A percentile compares a stretch with the other conserved stretches of the same genome.
Conservation (phyloP, 2,888 invertebrate species). For the Hoplodrina blanda region DNA sequence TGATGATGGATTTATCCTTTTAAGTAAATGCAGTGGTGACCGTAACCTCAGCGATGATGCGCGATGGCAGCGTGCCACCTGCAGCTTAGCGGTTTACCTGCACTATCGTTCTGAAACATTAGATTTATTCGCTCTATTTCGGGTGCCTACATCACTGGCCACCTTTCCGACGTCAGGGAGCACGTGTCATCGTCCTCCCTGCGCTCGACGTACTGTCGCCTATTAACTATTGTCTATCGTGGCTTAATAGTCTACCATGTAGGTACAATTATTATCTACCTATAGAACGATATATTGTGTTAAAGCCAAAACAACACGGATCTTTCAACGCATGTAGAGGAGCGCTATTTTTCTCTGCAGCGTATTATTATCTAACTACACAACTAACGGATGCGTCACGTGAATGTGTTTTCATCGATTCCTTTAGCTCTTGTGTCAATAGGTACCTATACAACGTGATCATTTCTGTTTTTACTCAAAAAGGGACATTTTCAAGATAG, state of each 20-base stretch:
- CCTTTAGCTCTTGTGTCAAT: slow-evolving; percentile 15
- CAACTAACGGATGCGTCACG: slow-evolving; percentile 46
- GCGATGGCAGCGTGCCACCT: slow-evolving; percentile 74
- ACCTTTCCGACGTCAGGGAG: slow-evolving; percentile 78
- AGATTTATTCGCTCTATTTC: slow-evolving; percentile 77
- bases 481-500: too few species aligned
- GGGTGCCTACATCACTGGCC: slow-evolving; percentile 80
- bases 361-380: slow-evolving; percentile 50
- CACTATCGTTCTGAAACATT: slow-evolving; percentile 68
- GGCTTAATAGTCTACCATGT: slow-evolving; percentile 42
- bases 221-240: slow-evolving; percentile 61
- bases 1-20: slow-evolving; percentile 28
- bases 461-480: too few species aligned
- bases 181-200: slow-evolving; percentile 83
- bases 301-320: slow-evolving; percentile 41
- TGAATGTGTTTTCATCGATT: slow-evolving; percentile 46
- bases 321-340: slow-evolving; percentile 47
- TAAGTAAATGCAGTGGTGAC: slow-evolving; percentile 64
- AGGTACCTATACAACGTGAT: not conserved
- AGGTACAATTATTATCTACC: slow-evolving; percentile 39
- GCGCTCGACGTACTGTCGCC: slow-evolving; percentile 65
- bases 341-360: slow-evolving; percentile 48
- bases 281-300: slow-evolving; percentile 24
- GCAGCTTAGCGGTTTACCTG: slow-evolving; percentile 77
- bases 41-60: slow-evolving; percentile 71